A percentile compares a stretch with the other conserved stretches of the same genome.
phyloP scores from a whole-genome alignment of 2,797 vertebrate genomes.

The Xyrichtys novacula region DNA sequence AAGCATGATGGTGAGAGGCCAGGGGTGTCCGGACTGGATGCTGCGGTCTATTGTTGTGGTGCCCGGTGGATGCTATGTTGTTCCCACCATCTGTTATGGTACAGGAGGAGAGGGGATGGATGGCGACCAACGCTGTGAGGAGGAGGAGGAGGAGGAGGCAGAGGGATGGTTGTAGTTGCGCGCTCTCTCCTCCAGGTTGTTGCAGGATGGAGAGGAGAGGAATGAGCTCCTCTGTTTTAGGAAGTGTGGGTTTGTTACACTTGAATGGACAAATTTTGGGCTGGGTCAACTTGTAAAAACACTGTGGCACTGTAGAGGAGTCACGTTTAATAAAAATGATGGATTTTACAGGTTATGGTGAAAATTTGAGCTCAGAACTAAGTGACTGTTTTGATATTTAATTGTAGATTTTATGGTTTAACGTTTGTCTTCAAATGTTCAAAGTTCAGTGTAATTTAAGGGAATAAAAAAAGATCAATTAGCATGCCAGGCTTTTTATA shows the following conservation, averaged over 20 bases:
- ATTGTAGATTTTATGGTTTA: constrained; percentile 1
- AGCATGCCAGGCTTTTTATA: too few relatives aligned
- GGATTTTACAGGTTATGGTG: background rate
- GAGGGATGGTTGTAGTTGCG: constrained; percentile 69
- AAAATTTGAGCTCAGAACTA: background rate
- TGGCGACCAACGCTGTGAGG: constrained; percentile 76
- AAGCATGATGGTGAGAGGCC: constrained; percentile 74
- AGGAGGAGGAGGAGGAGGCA: constrained; percentile 63
- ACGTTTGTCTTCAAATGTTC: background rate
- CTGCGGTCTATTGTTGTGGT: constrained; percentile 77
- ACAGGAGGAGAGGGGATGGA: constrained; percentile 78
- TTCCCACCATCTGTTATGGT: constrained; percentile 87
- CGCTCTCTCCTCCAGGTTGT: constrained; percentile 79
- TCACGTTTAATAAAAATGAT: background rate
- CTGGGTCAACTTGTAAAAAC: constrained; percentile 40
- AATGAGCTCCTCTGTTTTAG: constrained; percentile 31
- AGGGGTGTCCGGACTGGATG: constrained; percentile 62
- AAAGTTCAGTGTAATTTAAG: background rate
- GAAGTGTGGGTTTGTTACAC: constrained; percentile 56
- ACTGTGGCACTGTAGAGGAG: background rate
- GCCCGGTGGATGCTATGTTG: constrained; percentile 76
- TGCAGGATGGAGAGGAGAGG: constrained; percentile 57
- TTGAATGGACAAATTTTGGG: constrained; percentile 29
- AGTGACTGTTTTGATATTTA: background rate
- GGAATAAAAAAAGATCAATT: too few relatives aligned